Evolutionary conservation across 2,797 vertebrate species (phyloP).

Genomic region (Phoeniculus purpureus): DNA sequence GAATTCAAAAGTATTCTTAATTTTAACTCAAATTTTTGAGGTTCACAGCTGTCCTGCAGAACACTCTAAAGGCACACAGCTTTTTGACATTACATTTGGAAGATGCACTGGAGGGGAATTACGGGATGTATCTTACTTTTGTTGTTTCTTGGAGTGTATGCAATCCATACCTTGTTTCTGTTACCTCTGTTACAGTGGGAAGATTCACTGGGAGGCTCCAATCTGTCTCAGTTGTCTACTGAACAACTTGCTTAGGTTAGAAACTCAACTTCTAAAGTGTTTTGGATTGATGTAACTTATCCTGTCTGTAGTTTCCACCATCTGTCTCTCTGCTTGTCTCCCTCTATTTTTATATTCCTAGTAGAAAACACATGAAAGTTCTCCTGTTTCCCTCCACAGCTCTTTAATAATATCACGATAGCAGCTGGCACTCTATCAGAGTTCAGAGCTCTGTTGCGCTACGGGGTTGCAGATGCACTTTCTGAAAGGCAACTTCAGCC

Average conservation of each 20-base stretch:
- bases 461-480: not conserved
- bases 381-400: not conserved
- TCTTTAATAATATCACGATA: not conserved
- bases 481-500: not conserved
- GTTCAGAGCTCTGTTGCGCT: not conserved
- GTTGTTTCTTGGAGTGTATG: accelerated
- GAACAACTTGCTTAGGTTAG: not conserved
- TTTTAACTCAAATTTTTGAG: not conserved
- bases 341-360: not conserved
- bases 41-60: not conserved
- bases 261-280: not conserved
- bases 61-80: accelerated
- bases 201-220: not conserved
- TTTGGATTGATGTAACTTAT: not conserved
- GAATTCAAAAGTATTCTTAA: not conserved
- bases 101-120: not conserved
- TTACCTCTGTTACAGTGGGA: not conserved
- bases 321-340: conserved; percentile 2
- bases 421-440: not conserved
- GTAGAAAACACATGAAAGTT: not conserved
- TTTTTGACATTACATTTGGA: not conserved
- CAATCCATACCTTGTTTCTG: accelerated
- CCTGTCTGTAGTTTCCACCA: not conserved
- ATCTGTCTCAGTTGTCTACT: not conserved
- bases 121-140: not conserved